Conservation (phyloP, 2,888 invertebrate species). For the Calliopum simillimum region DNA sequence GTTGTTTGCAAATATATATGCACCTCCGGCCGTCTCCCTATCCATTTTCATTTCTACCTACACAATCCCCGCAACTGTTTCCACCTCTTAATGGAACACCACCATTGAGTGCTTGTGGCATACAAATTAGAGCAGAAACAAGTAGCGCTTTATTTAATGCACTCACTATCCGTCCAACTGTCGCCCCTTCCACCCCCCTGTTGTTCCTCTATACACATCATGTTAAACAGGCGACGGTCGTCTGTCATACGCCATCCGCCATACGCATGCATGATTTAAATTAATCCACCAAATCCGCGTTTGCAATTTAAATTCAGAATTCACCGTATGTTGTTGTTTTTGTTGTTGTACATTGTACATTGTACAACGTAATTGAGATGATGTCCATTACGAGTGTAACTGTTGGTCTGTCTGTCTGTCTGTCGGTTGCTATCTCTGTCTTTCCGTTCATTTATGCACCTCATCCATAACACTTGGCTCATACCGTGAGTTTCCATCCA, state of each 20-base stretch:
- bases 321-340: background rate
- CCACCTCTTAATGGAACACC: too few species aligned
- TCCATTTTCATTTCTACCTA: too few species aligned
- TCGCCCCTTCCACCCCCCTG: too few species aligned
- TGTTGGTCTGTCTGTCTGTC: constrained; percentile 1
- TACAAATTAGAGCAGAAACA: background rate
- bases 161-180: too few species aligned
- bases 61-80: too few species aligned
- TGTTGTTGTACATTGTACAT: too few species aligned
- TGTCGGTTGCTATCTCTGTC: background rate
- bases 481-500: too few species aligned
- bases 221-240: background rate
- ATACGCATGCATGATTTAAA: constrained; percentile 34
- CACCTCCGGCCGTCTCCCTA: too few species aligned
- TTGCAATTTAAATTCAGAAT: constrained; percentile 29
- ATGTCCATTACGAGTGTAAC: constrained; percentile 22
- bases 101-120: constrained; percentile 16
- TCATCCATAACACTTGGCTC: too few species aligned
- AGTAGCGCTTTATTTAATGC: too few species aligned
- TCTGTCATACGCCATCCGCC: constrained; percentile 4
- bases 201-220: too few species aligned
- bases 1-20: too few species aligned
- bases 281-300: constrained; percentile 35
- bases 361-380: constrained; percentile 25
- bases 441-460: background rate